A percentile compares a stretch with the other conserved stretches of the same genome.
Evolutionary conservation across 2,888 invertebrate species (phyloP).

Genomic region (Machimus rusticus): DNA sequence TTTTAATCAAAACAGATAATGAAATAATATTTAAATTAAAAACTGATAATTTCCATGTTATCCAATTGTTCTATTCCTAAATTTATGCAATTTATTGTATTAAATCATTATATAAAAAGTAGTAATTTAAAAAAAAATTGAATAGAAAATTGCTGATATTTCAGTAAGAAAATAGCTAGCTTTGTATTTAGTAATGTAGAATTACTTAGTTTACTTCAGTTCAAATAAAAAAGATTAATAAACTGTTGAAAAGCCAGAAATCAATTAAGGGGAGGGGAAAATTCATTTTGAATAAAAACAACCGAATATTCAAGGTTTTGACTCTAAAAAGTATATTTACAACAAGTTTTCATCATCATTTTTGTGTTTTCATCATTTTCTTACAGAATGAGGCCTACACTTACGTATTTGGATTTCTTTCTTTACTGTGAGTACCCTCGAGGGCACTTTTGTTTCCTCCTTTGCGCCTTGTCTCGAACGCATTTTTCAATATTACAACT

Average conservation of each 20-base stretch:
- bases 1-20: no score
- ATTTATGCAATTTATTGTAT: neutral
- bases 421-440: slow-evolving; percentile 29
- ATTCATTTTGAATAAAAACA: neutral
- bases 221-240: no score
- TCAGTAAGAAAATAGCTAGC: no score
- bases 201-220: no score
- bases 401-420: slow-evolving; percentile 62
- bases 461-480: neutral
- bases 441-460: neutral
- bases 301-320: slow-evolving; percentile 49
- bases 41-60: no score
- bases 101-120: no score
- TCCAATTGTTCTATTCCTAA: neutral
- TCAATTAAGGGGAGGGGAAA: neutral
- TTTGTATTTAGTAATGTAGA: no score
- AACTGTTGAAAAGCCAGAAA: no score
- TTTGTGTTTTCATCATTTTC: slow-evolving; percentile 51
- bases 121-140: no score
- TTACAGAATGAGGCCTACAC: slow-evolving; percentile 63
- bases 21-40: no score
- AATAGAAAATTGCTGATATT: neutral
- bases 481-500: slow-evolving; percentile 18
- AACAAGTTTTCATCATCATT: slow-evolving; percentile 56
- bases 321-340: slow-evolving; percentile 63